Evolutionary conservation across 1,140 invertebrate species (phyloP).

Genomic region (Pseudoatta argentina): DNA sequence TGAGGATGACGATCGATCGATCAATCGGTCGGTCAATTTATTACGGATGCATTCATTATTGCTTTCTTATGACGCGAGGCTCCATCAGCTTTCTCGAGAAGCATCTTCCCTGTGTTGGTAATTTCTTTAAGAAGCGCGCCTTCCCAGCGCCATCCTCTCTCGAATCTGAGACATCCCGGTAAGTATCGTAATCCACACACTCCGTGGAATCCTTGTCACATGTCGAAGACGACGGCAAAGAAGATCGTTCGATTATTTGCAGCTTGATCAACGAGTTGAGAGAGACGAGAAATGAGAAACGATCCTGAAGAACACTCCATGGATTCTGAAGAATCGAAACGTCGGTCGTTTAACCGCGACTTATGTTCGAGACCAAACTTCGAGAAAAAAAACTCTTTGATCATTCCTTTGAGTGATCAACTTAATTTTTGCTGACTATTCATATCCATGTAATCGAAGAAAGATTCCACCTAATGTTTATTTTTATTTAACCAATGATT

Average conservation of each 20-base stretch:
- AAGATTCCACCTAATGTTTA: neutral
- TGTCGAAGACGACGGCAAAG: slow-evolving; percentile 36
- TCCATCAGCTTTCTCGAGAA: neutral
- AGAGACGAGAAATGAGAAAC: slow-evolving; percentile 50
- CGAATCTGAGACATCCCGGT: slow-evolving; percentile 27
- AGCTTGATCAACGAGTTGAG: slow-evolving; percentile 45
- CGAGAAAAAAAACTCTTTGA: neutral
- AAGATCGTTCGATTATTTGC: slow-evolving; percentile 35
- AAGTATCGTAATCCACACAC: slow-evolving; percentile 55
- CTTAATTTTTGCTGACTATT: neutral
- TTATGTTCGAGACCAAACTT: slow-evolving; percentile 1
- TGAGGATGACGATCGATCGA: slow-evolving; percentile 3
- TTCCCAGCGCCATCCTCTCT: neutral
- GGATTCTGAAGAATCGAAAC: neutral
- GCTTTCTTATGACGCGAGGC: neutral
- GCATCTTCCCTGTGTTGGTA: slow-evolving; percentile 9
- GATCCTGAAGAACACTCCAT: slow-evolving; percentile 13
- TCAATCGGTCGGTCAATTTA: slow-evolving; percentile 4
- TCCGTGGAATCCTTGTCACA: slow-evolving; percentile 31
- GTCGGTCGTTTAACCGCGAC: slow-evolving; percentile 5
- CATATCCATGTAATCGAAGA: neutral
- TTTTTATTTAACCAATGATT: neutral
- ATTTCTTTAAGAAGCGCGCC: slow-evolving; percentile 34
- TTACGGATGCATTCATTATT: slow-evolving; percentile 1
- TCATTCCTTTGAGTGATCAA: slow-evolving; percentile 15